Percentiles rank a stretch among this genome's conserved stretches.
phyloP scores from a whole-genome alignment of 2,113 vertebrate species.

The Phaetusa simplex region DNA sequence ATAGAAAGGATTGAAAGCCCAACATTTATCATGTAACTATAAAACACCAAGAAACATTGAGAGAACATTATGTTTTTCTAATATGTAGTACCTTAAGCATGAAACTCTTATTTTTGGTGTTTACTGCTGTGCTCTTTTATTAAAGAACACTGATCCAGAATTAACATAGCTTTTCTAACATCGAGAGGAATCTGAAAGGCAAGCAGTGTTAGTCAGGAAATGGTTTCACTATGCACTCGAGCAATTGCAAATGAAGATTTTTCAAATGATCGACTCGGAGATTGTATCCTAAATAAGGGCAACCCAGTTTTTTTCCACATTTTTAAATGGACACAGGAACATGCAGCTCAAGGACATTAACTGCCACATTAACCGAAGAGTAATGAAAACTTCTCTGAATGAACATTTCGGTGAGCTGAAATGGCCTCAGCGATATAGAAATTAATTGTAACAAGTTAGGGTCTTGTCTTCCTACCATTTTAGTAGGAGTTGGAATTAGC shows the following conservation, averaged over 20 bases:
- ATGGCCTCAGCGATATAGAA: conserved; percentile 68
- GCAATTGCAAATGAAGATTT: conserved; percentile 52
- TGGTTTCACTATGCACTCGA: conserved; percentile 44
- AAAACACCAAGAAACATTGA: conserved; percentile 73
- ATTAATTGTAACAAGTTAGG: conserved; percentile 74
- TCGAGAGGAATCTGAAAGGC: not conserved
- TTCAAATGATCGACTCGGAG: conserved; percentile 20
- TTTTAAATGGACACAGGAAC: conserved; percentile 69
- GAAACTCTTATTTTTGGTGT: conserved; percentile 66
- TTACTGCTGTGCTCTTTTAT: conserved; percentile 72
- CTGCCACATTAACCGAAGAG: conserved; percentile 80
- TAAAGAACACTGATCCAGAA: conserved; percentile 66
- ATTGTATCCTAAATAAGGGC: conserved; percentile 41
- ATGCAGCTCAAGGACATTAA: conserved; percentile 72
- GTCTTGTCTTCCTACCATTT: conserved; percentile 66
- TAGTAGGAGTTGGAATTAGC: conserved; percentile 50
- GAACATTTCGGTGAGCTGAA: conserved; percentile 76
- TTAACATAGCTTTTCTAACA: conserved; percentile 53
- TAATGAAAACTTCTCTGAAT: conserved; percentile 75
- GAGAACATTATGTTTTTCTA: conserved; percentile 69
- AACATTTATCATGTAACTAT: conserved; percentile 75
- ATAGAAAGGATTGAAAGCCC: conserved; percentile 66
- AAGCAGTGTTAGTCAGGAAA: conserved; percentile 26
- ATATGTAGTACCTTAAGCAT: conserved; percentile 62
- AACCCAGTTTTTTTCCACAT: not conserved